Conservation (phyloP, 2,888 invertebrate species). For the Acronicta psi region DNA sequence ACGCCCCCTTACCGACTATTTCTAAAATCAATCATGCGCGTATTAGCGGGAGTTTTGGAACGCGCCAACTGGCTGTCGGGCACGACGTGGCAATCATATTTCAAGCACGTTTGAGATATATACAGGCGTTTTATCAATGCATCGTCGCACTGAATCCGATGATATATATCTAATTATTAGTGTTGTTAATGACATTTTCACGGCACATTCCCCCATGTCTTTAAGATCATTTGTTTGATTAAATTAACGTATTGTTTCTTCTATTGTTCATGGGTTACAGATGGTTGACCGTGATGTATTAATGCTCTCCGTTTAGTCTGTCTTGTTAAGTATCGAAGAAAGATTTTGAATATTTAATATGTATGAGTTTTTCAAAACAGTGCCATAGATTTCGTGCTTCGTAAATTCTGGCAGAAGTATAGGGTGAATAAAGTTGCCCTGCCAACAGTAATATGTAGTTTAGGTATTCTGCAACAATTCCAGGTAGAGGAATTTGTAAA, state of each 20-base stretch:
- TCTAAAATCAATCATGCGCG: slow-evolving; percentile 84
- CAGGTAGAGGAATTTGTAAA: slow-evolving; percentile 8
- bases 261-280: slow-evolving; percentile 52
- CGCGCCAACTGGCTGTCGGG: slow-evolving; percentile 84
- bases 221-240: slow-evolving; percentile 77
- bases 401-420: slow-evolving; percentile 42
- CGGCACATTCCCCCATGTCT: slow-evolving; percentile 82
- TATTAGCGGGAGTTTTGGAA: slow-evolving; percentile 79
- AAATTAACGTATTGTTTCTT: slow-evolving; percentile 60
- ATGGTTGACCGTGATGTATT: slow-evolving; percentile 46
- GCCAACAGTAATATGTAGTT: slow-evolving; percentile 16
- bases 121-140: slow-evolving; percentile 86
- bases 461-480: slow-evolving; percentile 18
- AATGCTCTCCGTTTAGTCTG: slow-evolving; percentile 28
- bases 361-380: slow-evolving; percentile 19
- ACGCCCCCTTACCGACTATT: slow-evolving; percentile 56
- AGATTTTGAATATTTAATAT: slow-evolving; percentile 30
- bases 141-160: slow-evolving; percentile 86
- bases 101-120: slow-evolving; percentile 86
- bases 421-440: no score
- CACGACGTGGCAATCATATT: slow-evolving; percentile 83
- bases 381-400: slow-evolving; percentile 26
- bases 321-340: slow-evolving; percentile 35
- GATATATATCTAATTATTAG: slow-evolving; percentile 87
- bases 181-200: slow-evolving; percentile 86